Conservation (phyloP, 2,888 invertebrate species). For the Terebella lapidaria region DNA sequence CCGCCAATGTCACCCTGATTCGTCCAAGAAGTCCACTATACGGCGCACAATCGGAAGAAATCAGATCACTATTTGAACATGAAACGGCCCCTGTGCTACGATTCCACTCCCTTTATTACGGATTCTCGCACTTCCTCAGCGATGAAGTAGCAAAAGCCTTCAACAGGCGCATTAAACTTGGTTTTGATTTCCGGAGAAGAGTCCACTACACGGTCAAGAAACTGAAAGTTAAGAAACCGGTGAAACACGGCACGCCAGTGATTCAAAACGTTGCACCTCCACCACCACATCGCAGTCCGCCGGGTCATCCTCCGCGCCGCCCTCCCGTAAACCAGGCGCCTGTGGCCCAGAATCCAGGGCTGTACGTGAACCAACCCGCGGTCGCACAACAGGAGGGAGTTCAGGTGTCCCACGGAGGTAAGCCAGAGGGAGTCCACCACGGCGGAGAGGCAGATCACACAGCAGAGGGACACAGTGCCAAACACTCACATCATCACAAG, state of each 20-base stretch:
- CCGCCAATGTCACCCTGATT: not conserved
- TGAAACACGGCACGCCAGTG: too few relatives aligned
- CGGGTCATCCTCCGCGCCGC: too few relatives aligned
- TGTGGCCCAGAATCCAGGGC: not conserved
- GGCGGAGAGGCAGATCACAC: too few relatives aligned
- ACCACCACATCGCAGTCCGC: too few relatives aligned
- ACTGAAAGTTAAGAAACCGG: not conserved
- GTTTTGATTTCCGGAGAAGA: not conserved
- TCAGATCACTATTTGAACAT: not conserved
- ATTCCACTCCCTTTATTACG: slow-evolving; percentile 1
- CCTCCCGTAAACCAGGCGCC: too few relatives aligned
- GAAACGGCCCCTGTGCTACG: not conserved
- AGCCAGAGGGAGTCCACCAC: too few relatives aligned
- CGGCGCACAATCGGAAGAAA: not conserved
- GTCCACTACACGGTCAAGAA: not conserved
- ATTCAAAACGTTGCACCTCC: too few relatives aligned
- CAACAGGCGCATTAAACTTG: not conserved
- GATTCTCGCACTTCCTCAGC: slow-evolving; percentile 1
- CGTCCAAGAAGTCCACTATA: not conserved
- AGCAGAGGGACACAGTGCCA: too few relatives aligned
- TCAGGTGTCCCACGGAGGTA: too few relatives aligned
- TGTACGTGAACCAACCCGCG: not conserved
- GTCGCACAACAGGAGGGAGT: not conserved
- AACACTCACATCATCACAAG: too few relatives aligned
- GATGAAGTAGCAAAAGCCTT: not conserved